phyloP scores from a whole-genome alignment of 2,113 vertebrate species.

The Caretta caretta region DNA sequence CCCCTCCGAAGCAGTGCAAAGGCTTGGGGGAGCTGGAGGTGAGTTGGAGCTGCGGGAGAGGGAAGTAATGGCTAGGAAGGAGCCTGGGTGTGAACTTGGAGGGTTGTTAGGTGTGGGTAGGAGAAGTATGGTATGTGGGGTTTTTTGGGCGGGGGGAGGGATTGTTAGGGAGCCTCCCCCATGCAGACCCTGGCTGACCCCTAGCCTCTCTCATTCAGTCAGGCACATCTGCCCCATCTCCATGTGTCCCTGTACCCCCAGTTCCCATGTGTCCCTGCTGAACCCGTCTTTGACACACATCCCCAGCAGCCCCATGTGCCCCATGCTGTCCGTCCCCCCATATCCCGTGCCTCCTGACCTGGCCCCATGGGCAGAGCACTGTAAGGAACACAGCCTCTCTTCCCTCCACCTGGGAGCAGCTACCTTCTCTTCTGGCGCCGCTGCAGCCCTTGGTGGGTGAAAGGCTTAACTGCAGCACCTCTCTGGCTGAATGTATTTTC shows the following conservation, averaged over 20 bases:
- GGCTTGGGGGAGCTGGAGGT: background rate
- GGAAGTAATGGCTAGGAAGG: background rate
- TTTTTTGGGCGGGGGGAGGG: too few species aligned
- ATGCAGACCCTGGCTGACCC: too few species aligned
- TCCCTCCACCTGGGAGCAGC: background rate
- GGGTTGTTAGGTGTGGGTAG: background rate
- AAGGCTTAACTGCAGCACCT: background rate
- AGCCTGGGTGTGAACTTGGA: background rate
- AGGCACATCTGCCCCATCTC: too few species aligned
- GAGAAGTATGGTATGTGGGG: background rate
- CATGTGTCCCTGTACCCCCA: too few species aligned
- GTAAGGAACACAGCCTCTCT: background rate
- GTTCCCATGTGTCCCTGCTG: too few species aligned
- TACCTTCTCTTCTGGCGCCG: background rate
- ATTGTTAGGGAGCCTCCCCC: too few species aligned
- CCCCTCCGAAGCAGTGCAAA: background rate
- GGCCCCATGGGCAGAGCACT: too few species aligned
- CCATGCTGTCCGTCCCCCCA: background rate
- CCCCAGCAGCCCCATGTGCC: background rate
- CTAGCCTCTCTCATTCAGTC: too few species aligned
- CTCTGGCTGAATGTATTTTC: background rate
- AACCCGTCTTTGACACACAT: too few species aligned
- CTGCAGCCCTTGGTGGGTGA: background rate
- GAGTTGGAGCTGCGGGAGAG: background rate
- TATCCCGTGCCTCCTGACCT: background rate